Conservation (phyloP, 2,888 invertebrate species). For the Acrocyrtus sp. region DNA sequence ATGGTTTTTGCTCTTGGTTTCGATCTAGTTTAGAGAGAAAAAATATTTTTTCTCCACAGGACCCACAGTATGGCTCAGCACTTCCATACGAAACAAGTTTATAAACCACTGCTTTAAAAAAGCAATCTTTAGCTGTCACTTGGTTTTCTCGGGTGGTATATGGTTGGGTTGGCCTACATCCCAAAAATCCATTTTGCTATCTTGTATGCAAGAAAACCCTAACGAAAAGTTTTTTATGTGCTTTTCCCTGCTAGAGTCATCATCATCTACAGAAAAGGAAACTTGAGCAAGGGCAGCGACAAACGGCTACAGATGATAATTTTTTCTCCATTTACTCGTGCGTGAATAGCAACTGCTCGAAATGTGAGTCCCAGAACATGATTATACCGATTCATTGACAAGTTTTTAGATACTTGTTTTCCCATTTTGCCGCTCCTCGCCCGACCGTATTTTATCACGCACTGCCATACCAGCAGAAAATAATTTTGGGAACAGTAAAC, state of each 20-base stretch:
- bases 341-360: not conserved
- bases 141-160: not conserved
- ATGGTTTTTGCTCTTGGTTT: not conserved
- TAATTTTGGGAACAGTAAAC: too few relatives aligned
- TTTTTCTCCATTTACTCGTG: not conserved
- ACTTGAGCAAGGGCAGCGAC: not conserved
- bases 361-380: not conserved
- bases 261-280: not conserved
- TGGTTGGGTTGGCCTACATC: slow-evolving; percentile 25
- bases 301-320: not conserved
- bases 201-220: too few relatives aligned
- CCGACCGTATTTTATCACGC: too few relatives aligned
- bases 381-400: too few relatives aligned
- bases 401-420: too few relatives aligned
- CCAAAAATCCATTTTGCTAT: slow-evolving; percentile 27
- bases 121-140: slow-evolving; percentile 33
- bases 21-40: too few relatives aligned
- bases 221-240: slow-evolving; percentile 21
- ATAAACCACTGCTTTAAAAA: not conserved
- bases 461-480: too few relatives aligned
- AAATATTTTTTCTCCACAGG: too few relatives aligned
- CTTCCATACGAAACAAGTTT: not conserved
- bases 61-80: too few relatives aligned
- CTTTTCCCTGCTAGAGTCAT: slow-evolving; percentile 6
- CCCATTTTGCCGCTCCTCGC: too few relatives aligned